phyloP scores from a whole-genome alignment of 2,113 vertebrate genomes.

The Hippocampus mohnikei region DNA sequence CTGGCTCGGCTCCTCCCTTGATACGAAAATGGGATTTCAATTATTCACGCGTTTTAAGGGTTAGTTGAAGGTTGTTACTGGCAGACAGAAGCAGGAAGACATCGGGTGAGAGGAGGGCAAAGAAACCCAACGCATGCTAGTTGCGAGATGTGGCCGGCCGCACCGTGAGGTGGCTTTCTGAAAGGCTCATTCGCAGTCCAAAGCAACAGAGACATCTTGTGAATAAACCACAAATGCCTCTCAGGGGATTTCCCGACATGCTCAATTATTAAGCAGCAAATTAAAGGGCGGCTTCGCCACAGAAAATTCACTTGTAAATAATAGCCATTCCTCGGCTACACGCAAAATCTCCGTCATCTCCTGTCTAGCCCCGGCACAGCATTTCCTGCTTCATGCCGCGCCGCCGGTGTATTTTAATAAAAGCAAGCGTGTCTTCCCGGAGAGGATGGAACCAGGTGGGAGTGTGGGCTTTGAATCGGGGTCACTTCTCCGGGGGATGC shows the following conservation, averaged over 20 bases:
- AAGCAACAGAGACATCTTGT: conserved; percentile 69
- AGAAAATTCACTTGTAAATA: conserved; percentile 72
- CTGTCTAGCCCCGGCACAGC: conserved; percentile 34
- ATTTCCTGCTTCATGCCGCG: conserved; percentile 32
- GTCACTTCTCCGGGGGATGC: conserved; percentile 27
- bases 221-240: conserved; percentile 79
- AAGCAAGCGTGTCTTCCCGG: conserved; percentile 38
- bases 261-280: conserved; percentile 93
- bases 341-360: conserved; percentile 44
- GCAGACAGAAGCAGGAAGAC: conserved; percentile 63
- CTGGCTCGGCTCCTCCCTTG: conserved; percentile 93
- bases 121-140: conserved; percentile 39
- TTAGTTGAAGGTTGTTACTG: conserved; percentile 98
- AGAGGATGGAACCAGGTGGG: conserved; percentile 20
- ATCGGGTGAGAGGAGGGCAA: neutral
- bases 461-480: conserved; percentile 37
- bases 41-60: conserved; percentile 95
- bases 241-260: conserved; percentile 77
- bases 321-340: conserved; percentile 58
- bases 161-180: conserved; percentile 75
- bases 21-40: conserved; percentile 95
- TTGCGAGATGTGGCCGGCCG: conserved; percentile 75
- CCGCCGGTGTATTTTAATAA: conserved; percentile 46
- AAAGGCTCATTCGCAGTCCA: conserved; percentile 85
- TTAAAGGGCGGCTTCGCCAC: conserved; percentile 77